Evolutionary conservation across 2,113 vertebrate species (phyloP), one percentile per base, ranked within the genome.

Genomic region (Trogon melanurus): DNA sequence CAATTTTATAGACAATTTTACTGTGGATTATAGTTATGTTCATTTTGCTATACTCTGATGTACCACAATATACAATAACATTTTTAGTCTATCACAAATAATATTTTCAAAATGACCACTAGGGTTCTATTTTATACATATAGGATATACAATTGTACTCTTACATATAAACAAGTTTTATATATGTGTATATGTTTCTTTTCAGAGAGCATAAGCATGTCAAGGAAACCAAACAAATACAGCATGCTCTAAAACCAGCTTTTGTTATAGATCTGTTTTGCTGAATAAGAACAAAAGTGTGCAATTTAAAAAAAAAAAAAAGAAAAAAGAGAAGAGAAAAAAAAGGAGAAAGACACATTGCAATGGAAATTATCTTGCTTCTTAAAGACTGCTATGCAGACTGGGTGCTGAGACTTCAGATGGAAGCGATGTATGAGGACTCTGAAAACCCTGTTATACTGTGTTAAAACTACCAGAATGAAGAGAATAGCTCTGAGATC

Each of bases 211-310:
- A 62, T 16, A n/a, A 47, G 11, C 11, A 22, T 57, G 13, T 19
- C 53, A 82, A 61, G 69, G 38, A 66, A 76, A 84, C 7, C 13
- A 62, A 67, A 72, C 5, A 66, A 34, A 51, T 48, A 16, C 7
- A 32, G 27, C 32, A 27, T 34, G n/a, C 23, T 67, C n/a, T 67
- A 41, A 89, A 75, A 30, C 2, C 30, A 45, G 7, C 29, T 61
- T 93, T 97, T 93, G 97, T 97, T 96, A 92, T 75, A 96, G 95
- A 97, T 91, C 93, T 98, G 96, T 32, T 71, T 79, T 93, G 79
- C 66, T 76, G 61, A 88, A 85, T 75, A 78, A 69, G 79, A 65
- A 57, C 7, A 11, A 10, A 67, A 79, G 27, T 89, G 67, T 88
- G 88, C 57, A 65, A 21, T 26, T 50, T 8, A 13, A 56, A 65